A percentile compares a stretch with the other conserved stretches of the same genome.
phyloP scores from a whole-genome alignment of 2,113 vertebrate species.

The Fukomys damarensis region DNA sequence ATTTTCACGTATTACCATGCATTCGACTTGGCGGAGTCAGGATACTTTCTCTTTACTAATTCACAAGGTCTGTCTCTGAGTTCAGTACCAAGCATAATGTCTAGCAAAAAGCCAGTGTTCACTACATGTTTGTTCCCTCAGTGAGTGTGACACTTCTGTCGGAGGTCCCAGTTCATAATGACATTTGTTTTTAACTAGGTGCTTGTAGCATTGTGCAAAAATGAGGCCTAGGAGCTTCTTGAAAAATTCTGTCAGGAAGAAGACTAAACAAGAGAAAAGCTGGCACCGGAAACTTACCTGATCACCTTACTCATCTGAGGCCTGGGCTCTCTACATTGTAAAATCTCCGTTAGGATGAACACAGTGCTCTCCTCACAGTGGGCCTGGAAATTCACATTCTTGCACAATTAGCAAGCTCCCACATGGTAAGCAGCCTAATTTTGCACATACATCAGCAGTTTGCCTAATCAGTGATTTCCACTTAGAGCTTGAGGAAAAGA shows the following conservation, averaged over 20 bases:
- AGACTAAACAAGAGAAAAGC: not conserved
- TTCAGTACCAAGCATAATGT: not conserved
- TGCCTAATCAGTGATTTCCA: slow-evolving; percentile 70
- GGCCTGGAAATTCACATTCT: slow-evolving; percentile 35
- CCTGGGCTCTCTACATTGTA: not conserved
- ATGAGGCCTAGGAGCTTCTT: not conserved
- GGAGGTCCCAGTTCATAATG: not conserved
- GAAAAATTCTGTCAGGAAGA: not conserved
- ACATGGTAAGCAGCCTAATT: slow-evolving; percentile 64
- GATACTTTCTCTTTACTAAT: not conserved
- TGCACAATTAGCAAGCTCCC: slow-evolving; percentile 62
- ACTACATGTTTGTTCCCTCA: not conserved
- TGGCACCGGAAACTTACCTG: not conserved
- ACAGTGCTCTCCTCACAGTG: not conserved
- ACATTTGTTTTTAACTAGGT: not conserved
- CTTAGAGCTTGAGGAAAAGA: slow-evolving; percentile 42
- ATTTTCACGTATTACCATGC: not conserved
- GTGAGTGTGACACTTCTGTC: not conserved
- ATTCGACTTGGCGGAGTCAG: not conserved
- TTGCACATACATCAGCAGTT: slow-evolving; percentile 60
- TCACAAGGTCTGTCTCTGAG: not conserved
- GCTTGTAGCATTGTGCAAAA: not conserved
- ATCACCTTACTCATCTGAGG: not conserved
- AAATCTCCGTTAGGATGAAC: not conserved
- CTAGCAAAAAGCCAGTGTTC: not conserved